A percentile compares a stretch with the other conserved stretches of the same genome.
Evolutionary conservation across 2,797 vertebrate species (phyloP).

Genomic region (Notoglanidium macrostoma): DNA sequence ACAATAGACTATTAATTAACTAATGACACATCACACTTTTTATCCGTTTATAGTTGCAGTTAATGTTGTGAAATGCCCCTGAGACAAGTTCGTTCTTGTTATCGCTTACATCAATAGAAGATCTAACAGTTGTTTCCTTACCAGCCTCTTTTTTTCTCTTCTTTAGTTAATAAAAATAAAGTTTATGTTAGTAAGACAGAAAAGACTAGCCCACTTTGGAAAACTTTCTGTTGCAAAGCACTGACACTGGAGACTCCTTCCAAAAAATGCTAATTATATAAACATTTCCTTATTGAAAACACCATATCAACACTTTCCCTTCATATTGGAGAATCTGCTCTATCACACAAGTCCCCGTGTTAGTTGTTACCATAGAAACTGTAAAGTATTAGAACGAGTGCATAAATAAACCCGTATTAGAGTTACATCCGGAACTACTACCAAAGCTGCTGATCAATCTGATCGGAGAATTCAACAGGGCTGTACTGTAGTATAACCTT

Average conservation of each 20-base stretch:
- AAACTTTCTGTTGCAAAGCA: neutral
- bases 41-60: neutral
- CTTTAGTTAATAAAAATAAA: neutral
- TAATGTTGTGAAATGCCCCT: neutral
- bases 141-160: neutral
- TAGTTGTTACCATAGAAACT: constrained; percentile 23
- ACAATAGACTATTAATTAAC: neutral
- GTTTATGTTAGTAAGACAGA: neutral
- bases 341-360: neutral
- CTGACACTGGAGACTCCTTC: neutral
- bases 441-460: neutral
- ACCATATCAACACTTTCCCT: neutral
- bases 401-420: neutral
- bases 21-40: neutral
- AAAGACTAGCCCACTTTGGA: neutral
- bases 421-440: neutral
- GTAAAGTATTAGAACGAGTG: constrained; percentile 6
- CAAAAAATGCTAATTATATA: neutral
- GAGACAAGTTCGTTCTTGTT: neutral
- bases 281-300: neutral
- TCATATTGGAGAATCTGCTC: neutral
- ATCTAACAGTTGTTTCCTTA: neutral
- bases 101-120: neutral
- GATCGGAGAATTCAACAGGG: neutral
- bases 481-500: neutral